Evolutionary conservation across 2,113 vertebrate genomes (phyloP).

Genomic region (Corvus cornix): DNA sequence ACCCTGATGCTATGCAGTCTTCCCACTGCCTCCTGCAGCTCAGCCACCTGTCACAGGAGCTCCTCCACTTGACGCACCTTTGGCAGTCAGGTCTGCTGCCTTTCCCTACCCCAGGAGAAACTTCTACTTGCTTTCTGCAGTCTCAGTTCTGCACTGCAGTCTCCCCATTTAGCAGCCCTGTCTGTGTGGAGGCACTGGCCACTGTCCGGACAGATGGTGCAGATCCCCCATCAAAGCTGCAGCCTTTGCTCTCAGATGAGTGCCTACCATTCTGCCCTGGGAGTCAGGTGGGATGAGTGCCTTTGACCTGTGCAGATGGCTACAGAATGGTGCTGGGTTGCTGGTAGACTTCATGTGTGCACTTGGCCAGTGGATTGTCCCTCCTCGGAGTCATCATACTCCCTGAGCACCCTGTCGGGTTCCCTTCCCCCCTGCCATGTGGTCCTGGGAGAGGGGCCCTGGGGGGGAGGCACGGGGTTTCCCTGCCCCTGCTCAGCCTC

Average conservation of each 20-base stretch:
- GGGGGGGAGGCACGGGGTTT: too few species aligned
- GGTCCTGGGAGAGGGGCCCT: too few species aligned
- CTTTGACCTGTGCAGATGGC: neutral
- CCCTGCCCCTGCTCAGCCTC: too few species aligned
- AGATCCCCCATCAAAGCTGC: neutral
- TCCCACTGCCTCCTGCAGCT: neutral
- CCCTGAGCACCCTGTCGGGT: neutral
- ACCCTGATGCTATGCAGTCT: neutral
- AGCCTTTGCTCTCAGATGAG: neutral
- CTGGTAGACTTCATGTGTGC: neutral
- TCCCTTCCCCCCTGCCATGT: too few species aligned
- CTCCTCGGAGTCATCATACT: too few species aligned
- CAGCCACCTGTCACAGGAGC: neutral
- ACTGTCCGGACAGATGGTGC: neutral
- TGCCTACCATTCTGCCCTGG: neutral
- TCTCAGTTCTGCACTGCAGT: neutral
- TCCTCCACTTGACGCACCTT: neutral
- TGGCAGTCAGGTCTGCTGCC: neutral
- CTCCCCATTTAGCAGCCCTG: neutral
- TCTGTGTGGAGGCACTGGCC: accelerated
- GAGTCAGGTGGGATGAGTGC: neutral
- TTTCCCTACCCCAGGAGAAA: too few species aligned
- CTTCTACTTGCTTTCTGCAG: neutral
- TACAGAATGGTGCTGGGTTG: neutral
- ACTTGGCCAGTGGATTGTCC: neutral